Conservation (phyloP, 2,888 invertebrate species). For the Eupeodes luniger region DNA sequence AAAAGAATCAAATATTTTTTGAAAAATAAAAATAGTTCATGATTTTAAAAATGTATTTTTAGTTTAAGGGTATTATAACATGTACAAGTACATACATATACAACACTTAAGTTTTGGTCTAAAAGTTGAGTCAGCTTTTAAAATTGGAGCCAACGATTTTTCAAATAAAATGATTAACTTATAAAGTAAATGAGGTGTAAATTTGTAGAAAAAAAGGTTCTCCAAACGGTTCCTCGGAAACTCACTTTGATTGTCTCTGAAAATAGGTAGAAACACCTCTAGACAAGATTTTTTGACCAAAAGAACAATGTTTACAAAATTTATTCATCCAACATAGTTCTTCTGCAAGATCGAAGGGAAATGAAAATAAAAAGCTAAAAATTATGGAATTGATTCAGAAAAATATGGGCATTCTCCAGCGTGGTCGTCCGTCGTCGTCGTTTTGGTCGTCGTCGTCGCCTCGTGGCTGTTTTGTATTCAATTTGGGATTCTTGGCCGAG, state of each 20-base stretch:
- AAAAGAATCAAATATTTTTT: too few relatives aligned
- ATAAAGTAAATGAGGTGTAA: background rate
- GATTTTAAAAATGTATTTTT: too few relatives aligned
- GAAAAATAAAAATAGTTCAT: too few relatives aligned
- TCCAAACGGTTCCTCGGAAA: conserved; percentile 39
- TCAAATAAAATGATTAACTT: background rate
- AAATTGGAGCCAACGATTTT: too few relatives aligned
- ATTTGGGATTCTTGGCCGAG: conserved; percentile 76
- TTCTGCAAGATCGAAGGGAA: conserved; percentile 32
- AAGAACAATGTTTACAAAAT: conserved; percentile 30
- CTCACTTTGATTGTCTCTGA: background rate
- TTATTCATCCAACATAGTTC: conserved; percentile 17
- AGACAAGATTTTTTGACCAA: background rate
- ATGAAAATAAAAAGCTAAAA: conserved; percentile 28
- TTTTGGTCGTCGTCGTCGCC: conserved; percentile 40
- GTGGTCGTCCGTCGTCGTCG: conserved; percentile 20
- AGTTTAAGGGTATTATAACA: too few relatives aligned
- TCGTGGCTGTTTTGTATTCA: conserved; percentile 76
- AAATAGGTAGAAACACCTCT: conserved; percentile 29
- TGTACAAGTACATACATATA: too few relatives aligned
- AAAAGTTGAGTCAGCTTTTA: too few relatives aligned
- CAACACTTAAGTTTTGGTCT: too few relatives aligned
- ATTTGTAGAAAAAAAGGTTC: conserved; percentile 25
- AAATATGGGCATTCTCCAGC: conserved; percentile 72
- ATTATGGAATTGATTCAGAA: conserved; percentile 75